Evolutionary conservation across 2,113 vertebrate species (phyloP).

Genomic region (Rhegmatorhina hoffmannsi): DNA sequence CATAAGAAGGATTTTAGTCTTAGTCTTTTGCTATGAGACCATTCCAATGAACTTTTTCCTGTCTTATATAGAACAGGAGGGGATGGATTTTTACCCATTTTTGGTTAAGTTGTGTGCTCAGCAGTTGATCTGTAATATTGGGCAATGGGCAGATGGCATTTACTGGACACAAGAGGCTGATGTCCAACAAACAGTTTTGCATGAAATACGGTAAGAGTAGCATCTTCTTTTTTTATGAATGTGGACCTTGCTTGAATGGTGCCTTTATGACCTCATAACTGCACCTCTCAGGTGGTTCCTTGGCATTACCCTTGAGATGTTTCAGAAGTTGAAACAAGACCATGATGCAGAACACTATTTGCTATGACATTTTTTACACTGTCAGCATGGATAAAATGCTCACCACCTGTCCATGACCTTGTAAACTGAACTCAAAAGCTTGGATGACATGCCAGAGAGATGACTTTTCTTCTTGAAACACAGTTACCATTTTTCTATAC

Average conservation of each 20-base stretch:
- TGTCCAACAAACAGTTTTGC: not conserved
- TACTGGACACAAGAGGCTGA: not conserved
- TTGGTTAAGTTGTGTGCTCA: not conserved
- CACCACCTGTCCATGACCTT: not conserved
- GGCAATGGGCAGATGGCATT: not conserved
- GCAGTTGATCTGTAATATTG: not conserved
- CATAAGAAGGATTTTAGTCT: not conserved
- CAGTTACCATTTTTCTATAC: not conserved
- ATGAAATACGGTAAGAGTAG: not conserved
- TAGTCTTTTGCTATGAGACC: not conserved
- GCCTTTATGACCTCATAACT: not conserved
- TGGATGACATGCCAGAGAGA: not conserved
- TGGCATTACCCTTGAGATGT: not conserved
- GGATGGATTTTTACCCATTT: not conserved
- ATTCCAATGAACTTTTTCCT: not conserved
- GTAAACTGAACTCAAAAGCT: not conserved
- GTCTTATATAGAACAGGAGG: not conserved
- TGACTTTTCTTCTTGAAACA: not conserved
- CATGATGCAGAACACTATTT: not conserved
- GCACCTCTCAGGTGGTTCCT: not conserved
- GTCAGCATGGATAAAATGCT: not conserved
- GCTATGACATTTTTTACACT: not conserved
- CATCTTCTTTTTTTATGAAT: not conserved
- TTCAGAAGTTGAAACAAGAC: not conserved
- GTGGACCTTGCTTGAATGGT: not conserved